These are phyloP conservation scores for Wiebesia pumilae DNA, from an alignment of 1,140 invertebrate species.

Conservation along the genomic window DNA sequence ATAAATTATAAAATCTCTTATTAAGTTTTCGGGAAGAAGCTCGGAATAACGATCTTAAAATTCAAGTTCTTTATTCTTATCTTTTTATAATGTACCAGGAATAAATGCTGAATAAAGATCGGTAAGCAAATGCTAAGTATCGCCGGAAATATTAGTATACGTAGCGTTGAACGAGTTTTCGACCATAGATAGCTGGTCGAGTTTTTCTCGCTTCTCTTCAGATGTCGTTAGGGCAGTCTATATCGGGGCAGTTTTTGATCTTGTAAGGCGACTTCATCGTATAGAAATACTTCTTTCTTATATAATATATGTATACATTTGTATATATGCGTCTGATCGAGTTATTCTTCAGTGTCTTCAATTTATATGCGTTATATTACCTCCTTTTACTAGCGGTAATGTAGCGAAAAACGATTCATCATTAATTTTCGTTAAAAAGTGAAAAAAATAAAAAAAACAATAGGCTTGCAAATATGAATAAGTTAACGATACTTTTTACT, in stretches of 20 bases:
- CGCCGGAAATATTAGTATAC: not conserved
- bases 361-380: not conserved
- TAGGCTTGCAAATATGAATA: too few species aligned
- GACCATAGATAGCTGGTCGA: not conserved
- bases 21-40: too few species aligned
- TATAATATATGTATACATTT: too few species aligned
- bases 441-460: not conserved
- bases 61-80: too few species aligned
- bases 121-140: not conserved
- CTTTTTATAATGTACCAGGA: too few species aligned
- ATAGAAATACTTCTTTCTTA: not conserved
- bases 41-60: too few species aligned
- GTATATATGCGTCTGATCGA: not conserved
- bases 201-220: not conserved
- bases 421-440: not conserved
- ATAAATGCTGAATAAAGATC: not conserved
- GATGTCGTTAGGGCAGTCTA: conserved; percentile 2
- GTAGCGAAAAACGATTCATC: not conserved
- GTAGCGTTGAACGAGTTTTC: not conserved
- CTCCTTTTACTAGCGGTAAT: not conserved
- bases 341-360: not conserved
- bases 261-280: not conserved
- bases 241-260: not conserved
- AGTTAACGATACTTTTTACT: not conserved
- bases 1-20: too few species aligned